These are phyloP conservation scores for Acleris holmiana DNA, from an alignment of 2,888 invertebrate species.

Conservation along the genomic window DNA sequence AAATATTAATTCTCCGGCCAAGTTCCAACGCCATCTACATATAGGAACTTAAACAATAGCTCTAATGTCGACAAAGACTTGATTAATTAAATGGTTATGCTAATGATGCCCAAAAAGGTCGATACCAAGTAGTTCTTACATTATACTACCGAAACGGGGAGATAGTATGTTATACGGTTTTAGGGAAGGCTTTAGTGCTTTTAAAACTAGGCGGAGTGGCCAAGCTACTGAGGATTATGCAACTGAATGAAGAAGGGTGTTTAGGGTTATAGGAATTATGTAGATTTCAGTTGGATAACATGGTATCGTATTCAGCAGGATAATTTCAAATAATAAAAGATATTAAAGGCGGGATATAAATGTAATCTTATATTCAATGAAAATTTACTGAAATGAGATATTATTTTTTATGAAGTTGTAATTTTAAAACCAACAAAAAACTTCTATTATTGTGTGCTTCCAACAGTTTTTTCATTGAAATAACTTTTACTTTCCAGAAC, in stretches of 20 bases:
- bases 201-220: not conserved
- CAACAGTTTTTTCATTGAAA: no score
- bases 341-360: no score
- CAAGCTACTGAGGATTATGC: not conserved
- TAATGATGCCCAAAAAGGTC: constrained; percentile 66
- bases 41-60: constrained; percentile 46
- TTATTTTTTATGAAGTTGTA: not conserved
- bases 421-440: no score
- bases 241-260: constrained; percentile 1
- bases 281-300: not conserved
- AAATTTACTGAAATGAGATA: not conserved
- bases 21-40: constrained; percentile 4
- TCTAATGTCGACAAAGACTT: constrained; percentile 56
- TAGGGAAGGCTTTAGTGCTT: not conserved
- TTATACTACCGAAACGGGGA: constrained; percentile 1
- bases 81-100: constrained; percentile 80
- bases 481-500: no score
- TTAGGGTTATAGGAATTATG: not conserved
- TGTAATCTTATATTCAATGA: no score
- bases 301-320: not conserved
- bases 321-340: not conserved
- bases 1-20: not conserved
- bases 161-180: not conserved
- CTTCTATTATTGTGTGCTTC: not conserved
- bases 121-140: constrained; percentile 44